Base-by-base conservation (phyloP, 2,888 invertebrate species). In the Pemphredon lugubris region DNA sequence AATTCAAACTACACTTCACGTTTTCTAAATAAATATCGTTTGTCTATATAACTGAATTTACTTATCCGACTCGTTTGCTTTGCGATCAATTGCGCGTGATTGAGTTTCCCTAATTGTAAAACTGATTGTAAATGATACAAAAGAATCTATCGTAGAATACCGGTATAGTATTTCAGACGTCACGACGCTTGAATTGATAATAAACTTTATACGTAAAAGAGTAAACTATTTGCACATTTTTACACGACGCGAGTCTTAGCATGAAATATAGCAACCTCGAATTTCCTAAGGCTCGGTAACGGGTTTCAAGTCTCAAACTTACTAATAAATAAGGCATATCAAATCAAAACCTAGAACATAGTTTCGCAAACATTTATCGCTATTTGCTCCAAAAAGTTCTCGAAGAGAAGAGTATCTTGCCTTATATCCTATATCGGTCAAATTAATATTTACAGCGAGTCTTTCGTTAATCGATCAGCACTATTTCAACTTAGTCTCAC, bases 301-400 rank as follows among this genome's bases (percentile, higher is more conserved):
- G 2, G 30, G 9, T 30, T 6, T 30, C n/a, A n/a, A n/a, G n/a
- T n/a, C n/a, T n/a, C n/a, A n/a, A n/a, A n/a, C n/a, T 30, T 3
- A 63, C 6, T 13, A 30, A 26, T 20, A 16, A 11, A n/a, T 6
- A 39, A 63, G 7, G n/a, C 57, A 47, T 70, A 70, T 70, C 42
- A 70, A 39, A 70, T 54, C 48, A 68, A 55, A 68, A 1, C n/a
- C 3, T 30, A 39, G 7, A 14, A n/a, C 1, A 34, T 44, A 59
- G 21, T 21, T 57, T 39, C 14, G 26, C 26, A 26, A 20, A 37
- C 21, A 34, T 16, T 23, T 23, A 23, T 32, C 47, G 26, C 18
- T 5, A 32, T 48, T 6, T 18, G 11, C 5, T 23, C 13, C 6
- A 16, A 23, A 14, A 23, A n/a, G n/a, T 9, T 39, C 9, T 2